A percentile compares a stretch with the other conserved stretches of the same genome.
Evolutionary conservation across 2,888 invertebrate genomes (phyloP).

Genomic region (Drosophila melanosoma): DNA sequence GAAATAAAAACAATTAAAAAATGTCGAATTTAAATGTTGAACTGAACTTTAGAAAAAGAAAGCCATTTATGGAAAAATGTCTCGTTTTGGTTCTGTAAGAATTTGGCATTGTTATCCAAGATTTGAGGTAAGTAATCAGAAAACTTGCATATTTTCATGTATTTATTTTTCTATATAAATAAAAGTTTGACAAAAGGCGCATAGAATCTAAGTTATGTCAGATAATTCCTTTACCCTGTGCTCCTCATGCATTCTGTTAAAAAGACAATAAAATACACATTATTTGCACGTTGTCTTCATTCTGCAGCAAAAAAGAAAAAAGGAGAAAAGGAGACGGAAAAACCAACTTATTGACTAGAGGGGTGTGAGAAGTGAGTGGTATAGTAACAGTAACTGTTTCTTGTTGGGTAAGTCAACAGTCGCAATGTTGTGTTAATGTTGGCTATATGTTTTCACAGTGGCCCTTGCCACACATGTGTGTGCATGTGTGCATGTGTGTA

Average conservation of each 20-base stretch:
- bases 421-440: slow-evolving; percentile 81
- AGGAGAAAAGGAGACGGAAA: neutral
- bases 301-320: slow-evolving; percentile 22
- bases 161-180: neutral
- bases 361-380: slow-evolving; percentile 5
- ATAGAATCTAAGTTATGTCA: neutral
- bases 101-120: accelerated
- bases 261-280: slow-evolving; percentile 60
- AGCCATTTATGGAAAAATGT: neutral
- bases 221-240: neutral
- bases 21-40: neutral
- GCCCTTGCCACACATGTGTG: slow-evolving; percentile 15
- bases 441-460: slow-evolving; percentile 66
- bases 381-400: slow-evolving; percentile 65
- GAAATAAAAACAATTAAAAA: neutral
- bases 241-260: slow-evolving; percentile 19
- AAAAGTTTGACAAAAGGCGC: neutral
- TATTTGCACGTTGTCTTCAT: slow-evolving; percentile 69
- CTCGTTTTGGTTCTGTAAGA: neutral
- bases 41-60: neutral
- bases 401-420: slow-evolving; percentile 79
- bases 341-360: slow-evolving; percentile 9
- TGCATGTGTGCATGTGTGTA: slow-evolving; percentile 33
- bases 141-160: neutral
- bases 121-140: neutral